phyloP scores from a whole-genome alignment of 2,797 vertebrate genomes.

The Tympanoctomys barrerae region DNA sequence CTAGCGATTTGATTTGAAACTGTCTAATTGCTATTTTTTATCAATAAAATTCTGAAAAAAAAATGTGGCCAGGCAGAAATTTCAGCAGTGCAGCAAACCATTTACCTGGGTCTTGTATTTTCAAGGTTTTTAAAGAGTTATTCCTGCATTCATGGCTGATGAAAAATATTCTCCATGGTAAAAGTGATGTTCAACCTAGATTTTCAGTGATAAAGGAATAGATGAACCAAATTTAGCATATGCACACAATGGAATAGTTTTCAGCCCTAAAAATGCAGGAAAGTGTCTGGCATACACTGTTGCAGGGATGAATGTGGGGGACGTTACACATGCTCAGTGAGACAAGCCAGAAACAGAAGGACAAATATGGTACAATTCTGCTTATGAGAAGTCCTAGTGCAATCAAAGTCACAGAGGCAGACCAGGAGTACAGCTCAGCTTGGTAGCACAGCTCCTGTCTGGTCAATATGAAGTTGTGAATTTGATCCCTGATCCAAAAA shows the following conservation, averaged over 20 bases:
- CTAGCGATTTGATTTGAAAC: no score
- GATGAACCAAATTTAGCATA: neutral
- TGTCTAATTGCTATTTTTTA: no score
- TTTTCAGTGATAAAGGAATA: neutral
- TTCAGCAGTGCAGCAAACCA: neutral
- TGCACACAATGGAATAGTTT: neutral
- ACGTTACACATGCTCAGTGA: neutral
- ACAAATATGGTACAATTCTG: neutral
- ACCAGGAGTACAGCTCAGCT: neutral
- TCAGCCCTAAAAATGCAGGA: neutral
- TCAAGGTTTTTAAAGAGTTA: neutral
- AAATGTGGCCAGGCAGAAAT: neutral
- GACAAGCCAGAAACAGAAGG: neutral
- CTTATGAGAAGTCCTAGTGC: neutral
- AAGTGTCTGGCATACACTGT: neutral
- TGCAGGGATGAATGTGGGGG: neutral
- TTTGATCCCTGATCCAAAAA: no score
- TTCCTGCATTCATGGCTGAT: neutral
- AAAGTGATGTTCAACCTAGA: neutral
- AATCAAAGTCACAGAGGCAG: neutral
- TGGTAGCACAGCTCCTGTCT: no score
- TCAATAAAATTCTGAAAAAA: no score
- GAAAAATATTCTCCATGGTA: neutral
- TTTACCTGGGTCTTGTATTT: neutral
- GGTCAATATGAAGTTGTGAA: no score